Base-by-base conservation (phyloP, 2,797 vertebrate species). In the Falco naumanni region DNA sequence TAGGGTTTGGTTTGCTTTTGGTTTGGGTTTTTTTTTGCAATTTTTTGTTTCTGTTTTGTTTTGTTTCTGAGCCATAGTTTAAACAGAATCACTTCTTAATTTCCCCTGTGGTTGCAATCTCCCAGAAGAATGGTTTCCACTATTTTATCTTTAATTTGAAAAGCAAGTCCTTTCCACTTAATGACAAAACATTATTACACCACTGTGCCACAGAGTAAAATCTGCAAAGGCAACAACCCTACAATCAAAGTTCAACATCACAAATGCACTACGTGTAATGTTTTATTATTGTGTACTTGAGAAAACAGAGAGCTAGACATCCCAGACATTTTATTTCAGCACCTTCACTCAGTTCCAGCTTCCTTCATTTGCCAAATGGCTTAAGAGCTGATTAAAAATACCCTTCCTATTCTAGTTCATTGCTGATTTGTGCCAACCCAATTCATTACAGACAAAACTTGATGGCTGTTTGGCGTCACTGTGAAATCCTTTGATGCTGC, bases 61-160 rank as follows among this genome's bases (percentile, higher is more conserved):
- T 64, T 60, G 77, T 43, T 13, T 60, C 29, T 61, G 33, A 77
- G 53, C 8, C 19, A 26, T 10, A 6, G 54, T 60, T 86, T 72
- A 76, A 93, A 96, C 47, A 74, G 86, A 86, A 91, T 69, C 28
- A 76, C n/a, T 71, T 84, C 28, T 78, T 87, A 69, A 88, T 91
- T 84, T 89, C 57, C 50, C 79, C 0, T 22, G 25, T 84, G 45
- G 57, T 33, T 92, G 31, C 39, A 82, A 59, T 59, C n/a, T 95
- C 59, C 54, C 78, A 72, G 51, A 82, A 89, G 50, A 90, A 92
- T 33, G 5, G 29, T 79, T 97, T 91, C 26, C 47, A 84, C 56
- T 71, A 65, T 56, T 54, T 41, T 47, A 66, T 76, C 41, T 87
- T 53, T 65, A 91, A 86, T 78, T 90, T 79, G 7, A 15, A 89